phyloP scores from a whole-genome alignment of 2,797 vertebrate genomes.

The Pangasius larnaudii region DNA sequence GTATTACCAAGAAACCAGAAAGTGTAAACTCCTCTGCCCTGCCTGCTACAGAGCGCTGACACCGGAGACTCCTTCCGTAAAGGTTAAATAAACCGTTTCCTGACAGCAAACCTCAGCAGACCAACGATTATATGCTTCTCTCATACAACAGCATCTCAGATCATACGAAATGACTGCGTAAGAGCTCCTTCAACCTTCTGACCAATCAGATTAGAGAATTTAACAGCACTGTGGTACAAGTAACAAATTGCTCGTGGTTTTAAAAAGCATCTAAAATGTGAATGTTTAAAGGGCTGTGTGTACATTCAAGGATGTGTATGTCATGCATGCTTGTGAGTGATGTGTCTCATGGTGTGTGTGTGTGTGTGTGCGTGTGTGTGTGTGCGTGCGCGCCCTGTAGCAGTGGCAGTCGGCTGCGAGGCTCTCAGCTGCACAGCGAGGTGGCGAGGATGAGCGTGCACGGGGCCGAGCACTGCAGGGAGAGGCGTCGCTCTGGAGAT shows the following conservation, averaged over 20 bases:
- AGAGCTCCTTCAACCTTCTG: background rate
- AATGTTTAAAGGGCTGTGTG: background rate
- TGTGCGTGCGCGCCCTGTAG: conserved; percentile 30
- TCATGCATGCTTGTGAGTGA: background rate
- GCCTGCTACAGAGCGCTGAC: background rate
- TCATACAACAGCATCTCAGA: background rate
- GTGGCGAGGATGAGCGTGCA: conserved; percentile 86
- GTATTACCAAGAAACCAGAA: background rate
- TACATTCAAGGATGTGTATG: background rate
- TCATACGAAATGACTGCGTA: background rate
- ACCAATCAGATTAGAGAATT: conserved; percentile 1
- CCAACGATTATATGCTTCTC: background rate
- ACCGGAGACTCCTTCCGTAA: background rate
- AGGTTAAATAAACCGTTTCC: background rate
- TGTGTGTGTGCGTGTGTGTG: conserved; percentile 18
- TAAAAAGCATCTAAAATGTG: background rate
- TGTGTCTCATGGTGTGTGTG: conserved; percentile 28
- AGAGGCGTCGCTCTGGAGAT: conserved; percentile 89
- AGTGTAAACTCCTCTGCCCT: background rate
- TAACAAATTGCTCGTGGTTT: background rate
- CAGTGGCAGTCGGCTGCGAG: conserved; percentile 80
- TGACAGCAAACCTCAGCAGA: background rate
- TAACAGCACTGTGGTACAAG: background rate
- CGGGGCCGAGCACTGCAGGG: conserved; percentile 80
- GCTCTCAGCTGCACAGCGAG: conserved; percentile 77